Percentiles rank a stretch among this genome's conserved stretches.
Conservation (phyloP, 2,113 vertebrate species). For the Semicossyphus pulcher region DNA sequence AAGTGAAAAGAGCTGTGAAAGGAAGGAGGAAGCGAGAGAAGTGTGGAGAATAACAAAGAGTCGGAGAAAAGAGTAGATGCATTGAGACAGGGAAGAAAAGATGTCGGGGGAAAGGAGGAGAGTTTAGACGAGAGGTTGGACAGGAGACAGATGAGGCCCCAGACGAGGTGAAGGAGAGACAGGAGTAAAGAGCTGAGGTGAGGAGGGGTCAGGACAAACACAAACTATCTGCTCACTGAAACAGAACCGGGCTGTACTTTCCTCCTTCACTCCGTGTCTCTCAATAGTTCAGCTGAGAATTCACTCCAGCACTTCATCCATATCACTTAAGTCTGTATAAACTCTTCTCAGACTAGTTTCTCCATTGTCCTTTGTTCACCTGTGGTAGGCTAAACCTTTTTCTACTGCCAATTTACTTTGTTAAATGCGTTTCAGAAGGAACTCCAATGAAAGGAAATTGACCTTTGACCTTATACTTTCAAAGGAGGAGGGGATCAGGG, state of each 20-base stretch:
- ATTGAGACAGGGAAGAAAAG: neutral
- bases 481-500: no score
- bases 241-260: conserved; percentile 22
- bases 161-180: conserved; percentile 9
- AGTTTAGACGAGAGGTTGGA: neutral
- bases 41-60: neutral
- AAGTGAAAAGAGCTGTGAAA: neutral
- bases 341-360: neutral
- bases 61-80: neutral
- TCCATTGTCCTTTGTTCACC: neutral
- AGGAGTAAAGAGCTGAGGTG: neutral
- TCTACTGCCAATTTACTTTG: neutral
- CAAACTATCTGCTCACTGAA: conserved; percentile 11
- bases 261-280: neutral
- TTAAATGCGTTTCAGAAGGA: neutral
- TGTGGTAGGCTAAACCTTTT: accelerated
- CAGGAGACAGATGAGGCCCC: conserved; percentile 2
- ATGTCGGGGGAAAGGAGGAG: neutral
- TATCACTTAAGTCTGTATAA: neutral
- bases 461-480: neutral
- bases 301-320: neutral
- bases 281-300: neutral
- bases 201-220: conserved; percentile 25
- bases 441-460: neutral
- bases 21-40: no score